Evolutionary conservation across 1,140 invertebrate genomes (phyloP).

Genomic region (Pristionchus pacificus): DNA sequence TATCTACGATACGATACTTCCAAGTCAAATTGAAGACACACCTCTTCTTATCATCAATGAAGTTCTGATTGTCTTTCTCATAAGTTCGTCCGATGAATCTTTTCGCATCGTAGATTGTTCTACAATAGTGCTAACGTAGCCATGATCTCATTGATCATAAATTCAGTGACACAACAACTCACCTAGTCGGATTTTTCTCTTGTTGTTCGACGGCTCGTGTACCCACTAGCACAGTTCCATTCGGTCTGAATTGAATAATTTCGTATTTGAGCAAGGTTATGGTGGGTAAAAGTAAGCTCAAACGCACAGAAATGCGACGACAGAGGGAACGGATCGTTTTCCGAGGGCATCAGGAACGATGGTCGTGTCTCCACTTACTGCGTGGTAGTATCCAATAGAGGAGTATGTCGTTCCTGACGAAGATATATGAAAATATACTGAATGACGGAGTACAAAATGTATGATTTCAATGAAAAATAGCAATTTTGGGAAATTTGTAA

Average conservation of each 20-base stretch:
- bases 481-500: not conserved
- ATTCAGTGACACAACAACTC: too few relatives aligned
- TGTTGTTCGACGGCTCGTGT: slow-evolving; percentile 61
- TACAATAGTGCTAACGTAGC: too few relatives aligned
- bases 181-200: slow-evolving; percentile 61
- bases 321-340: slow-evolving; percentile 46
- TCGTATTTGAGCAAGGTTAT: slow-evolving; percentile 19
- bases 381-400: slow-evolving; percentile 62
- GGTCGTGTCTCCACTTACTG: slow-evolving; percentile 59
- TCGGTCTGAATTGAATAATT: slow-evolving; percentile 40
- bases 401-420: slow-evolving; percentile 61
- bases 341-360: slow-evolving; percentile 48
- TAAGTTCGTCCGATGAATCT: slow-evolving; percentile 62
- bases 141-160: too few relatives aligned
- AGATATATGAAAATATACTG: not conserved
- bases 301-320: slow-evolving; percentile 56
- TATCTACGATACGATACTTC: slow-evolving; percentile 3
- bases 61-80: slow-evolving; percentile 53
- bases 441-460: too few relatives aligned
- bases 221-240: slow-evolving; percentile 59
- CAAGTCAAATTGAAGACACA: slow-evolving; percentile 6
- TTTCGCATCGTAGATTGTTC: slow-evolving; percentile 64
- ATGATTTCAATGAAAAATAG: not conserved
- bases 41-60: slow-evolving; percentile 42
- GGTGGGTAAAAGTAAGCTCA: too few relatives aligned